Percentiles rank a stretch among this genome's conserved stretches.
phyloP scores from a whole-genome alignment of 1,140 invertebrate genomes.

The Caenorhabditis brenneri region DNA sequence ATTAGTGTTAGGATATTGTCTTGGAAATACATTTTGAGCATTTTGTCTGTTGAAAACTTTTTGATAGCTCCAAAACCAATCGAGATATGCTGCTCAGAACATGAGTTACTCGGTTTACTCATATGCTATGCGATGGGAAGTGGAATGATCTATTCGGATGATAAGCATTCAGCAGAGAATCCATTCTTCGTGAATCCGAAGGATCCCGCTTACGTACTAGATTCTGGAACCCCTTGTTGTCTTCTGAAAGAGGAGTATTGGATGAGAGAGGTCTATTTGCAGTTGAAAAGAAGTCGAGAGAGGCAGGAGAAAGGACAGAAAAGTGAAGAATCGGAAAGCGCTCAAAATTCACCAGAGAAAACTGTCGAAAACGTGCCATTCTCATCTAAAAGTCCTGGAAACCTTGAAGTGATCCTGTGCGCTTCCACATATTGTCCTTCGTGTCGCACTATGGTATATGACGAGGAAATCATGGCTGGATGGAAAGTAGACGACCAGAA shows the following conservation, averaged over 20 bases:
- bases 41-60: no score
- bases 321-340: background rate
- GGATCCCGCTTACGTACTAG: slow-evolving; percentile 52
- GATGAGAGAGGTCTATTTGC: slow-evolving; percentile 48
- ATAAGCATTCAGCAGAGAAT: slow-evolving; percentile 41
- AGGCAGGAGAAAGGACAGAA: background rate
- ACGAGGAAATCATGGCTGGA: slow-evolving; percentile 98
- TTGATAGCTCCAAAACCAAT: no score
- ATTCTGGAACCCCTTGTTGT: slow-evolving; percentile 43
- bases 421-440: slow-evolving; percentile 83
- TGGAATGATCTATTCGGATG: slow-evolving; percentile 44
- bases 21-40: no score
- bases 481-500: slow-evolving; percentile 96
- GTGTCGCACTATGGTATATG: slow-evolving; percentile 88
- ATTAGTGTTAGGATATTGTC: no score
- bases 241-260: slow-evolving; percentile 60
- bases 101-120: no score
- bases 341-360: background rate
- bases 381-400: background rate
- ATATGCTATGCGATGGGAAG: slow-evolving; percentile 35
- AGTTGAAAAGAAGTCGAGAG: slow-evolving; percentile 23
- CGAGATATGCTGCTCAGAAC: no score
- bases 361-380: background rate
- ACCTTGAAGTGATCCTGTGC: slow-evolving; percentile 76
- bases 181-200: slow-evolving; percentile 48